Evolutionary conservation across 2,797 vertebrate genomes (phyloP).

Genomic region (Cyprinodon diabolis): DNA sequence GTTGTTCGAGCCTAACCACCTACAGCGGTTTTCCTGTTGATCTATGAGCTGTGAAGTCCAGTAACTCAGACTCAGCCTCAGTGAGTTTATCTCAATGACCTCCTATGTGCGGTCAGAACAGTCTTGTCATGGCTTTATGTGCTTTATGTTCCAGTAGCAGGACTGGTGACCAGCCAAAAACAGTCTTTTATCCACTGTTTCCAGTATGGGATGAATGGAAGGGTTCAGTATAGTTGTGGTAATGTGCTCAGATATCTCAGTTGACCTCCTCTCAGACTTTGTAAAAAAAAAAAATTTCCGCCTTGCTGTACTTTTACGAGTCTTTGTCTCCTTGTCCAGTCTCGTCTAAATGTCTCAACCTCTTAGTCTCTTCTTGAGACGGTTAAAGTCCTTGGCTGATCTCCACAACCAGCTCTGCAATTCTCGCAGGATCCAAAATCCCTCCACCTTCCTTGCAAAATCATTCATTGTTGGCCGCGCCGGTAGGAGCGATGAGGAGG

Average conservation of each 20-base stretch:
- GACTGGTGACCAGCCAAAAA: conserved; percentile 58
- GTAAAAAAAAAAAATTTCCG: conserved; percentile 46
- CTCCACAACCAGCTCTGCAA: conserved; percentile 97
- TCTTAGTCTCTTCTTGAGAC: conserved; percentile 88
- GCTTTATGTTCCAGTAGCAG: conserved; percentile 66
- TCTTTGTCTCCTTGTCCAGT: conserved; percentile 20
- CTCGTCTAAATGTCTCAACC: conserved; percentile 45
- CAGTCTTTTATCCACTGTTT: conserved; percentile 62
- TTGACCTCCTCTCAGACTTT: conserved; percentile 39
- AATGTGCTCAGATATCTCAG: conserved; percentile 31
- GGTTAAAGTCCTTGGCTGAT: conserved; percentile 96
- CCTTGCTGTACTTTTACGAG: conserved; percentile 29
- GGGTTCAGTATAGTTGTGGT: conserved; percentile 36
- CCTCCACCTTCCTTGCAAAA: conserved; percentile 95
- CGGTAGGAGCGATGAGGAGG: conserved; percentile 57
- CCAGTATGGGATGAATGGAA: conserved; percentile 65
- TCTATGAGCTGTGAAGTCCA: conserved; percentile 70
- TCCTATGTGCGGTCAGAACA: conserved; percentile 63
- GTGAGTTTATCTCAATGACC: conserved; percentile 64
- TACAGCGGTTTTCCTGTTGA: conserved; percentile 72
- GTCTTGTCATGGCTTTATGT: conserved; percentile 61
- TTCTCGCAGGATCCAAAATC: conserved; percentile 96
- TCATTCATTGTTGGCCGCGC: conserved; percentile 84
- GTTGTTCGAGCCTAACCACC: conserved; percentile 58
- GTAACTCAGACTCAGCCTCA: conserved; percentile 62